Evolutionary conservation across 2,113 vertebrate species (phyloP).

Genomic region (Caloenas nicobarica): DNA sequence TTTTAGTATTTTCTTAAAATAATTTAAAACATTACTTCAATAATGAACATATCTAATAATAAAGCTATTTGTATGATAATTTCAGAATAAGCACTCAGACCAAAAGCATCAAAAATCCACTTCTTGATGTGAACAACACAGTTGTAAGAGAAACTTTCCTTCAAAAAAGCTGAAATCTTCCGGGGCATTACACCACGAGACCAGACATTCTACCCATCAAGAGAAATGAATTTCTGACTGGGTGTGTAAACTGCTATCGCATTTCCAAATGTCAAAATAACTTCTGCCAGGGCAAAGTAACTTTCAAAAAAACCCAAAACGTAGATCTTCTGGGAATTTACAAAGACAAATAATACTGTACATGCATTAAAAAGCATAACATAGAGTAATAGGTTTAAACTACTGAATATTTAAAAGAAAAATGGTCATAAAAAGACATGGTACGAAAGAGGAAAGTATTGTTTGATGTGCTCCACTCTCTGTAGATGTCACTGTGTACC

Average conservation of each 20-base stretch:
- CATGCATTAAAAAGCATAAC: background rate
- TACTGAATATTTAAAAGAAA: background rate
- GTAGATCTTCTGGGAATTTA: background rate
- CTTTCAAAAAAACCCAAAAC: background rate
- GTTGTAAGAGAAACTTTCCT: background rate
- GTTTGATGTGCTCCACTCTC: background rate
- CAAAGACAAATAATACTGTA: background rate
- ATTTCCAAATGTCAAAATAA: background rate
- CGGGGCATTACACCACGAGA: background rate
- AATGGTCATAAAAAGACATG: background rate
- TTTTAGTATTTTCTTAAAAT: background rate
- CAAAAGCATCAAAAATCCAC: background rate
- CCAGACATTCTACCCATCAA: background rate
- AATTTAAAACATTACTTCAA: background rate
- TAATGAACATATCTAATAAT: background rate
- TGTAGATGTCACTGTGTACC: slow-evolving; percentile 62
- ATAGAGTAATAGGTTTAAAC: background rate
- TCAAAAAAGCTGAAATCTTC: background rate
- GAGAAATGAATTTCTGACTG: background rate
- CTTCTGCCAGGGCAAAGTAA: background rate
- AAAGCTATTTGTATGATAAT: background rate
- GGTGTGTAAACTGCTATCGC: background rate
- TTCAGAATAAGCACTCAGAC: background rate
- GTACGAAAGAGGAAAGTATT: background rate
- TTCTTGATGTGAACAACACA: background rate